phyloP scores from a whole-genome alignment of 2,113 vertebrate species.

The Aphelocoma coerulescens region DNA sequence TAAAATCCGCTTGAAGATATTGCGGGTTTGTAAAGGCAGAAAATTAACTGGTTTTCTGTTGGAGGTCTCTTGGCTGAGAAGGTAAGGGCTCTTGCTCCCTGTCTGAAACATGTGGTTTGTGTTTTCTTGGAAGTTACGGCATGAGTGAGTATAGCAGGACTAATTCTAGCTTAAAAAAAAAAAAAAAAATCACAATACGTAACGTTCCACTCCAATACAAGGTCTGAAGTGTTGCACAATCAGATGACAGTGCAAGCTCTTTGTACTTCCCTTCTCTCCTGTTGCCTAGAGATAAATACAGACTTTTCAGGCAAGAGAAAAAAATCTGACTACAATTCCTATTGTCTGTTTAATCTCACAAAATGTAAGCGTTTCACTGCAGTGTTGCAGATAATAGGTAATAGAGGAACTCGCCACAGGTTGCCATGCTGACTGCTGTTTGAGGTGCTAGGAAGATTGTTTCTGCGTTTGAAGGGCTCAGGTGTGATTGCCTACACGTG shows the following conservation, averaged over 20 bases:
- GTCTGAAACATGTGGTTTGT: background rate
- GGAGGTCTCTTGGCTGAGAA: background rate
- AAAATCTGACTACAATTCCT: background rate
- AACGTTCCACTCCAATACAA: background rate
- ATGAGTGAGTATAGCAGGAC: background rate
- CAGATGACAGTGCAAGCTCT: background rate
- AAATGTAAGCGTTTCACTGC: slow-evolving; percentile 20
- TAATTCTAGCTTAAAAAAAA: background rate
- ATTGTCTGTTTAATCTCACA: slow-evolving; percentile 51
- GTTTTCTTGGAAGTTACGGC: background rate
- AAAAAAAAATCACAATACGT: background rate
- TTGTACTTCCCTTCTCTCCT: background rate
- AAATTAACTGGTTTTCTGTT: background rate
- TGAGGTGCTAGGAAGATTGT: background rate
- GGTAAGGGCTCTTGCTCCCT: background rate
- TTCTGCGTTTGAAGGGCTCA: background rate
- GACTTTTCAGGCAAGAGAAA: background rate
- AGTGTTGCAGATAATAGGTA: background rate
- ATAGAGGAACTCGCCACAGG: background rate
- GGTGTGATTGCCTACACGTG: background rate
- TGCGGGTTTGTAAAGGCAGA: background rate
- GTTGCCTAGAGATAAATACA: slow-evolving; percentile 41
- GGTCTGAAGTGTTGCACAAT: slow-evolving; percentile 14
- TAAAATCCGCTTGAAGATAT: background rate
- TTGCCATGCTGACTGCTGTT: background rate